Evolutionary conservation across 2,113 vertebrate genomes (phyloP).

Genomic region (Syngnathus floridae): DNA sequence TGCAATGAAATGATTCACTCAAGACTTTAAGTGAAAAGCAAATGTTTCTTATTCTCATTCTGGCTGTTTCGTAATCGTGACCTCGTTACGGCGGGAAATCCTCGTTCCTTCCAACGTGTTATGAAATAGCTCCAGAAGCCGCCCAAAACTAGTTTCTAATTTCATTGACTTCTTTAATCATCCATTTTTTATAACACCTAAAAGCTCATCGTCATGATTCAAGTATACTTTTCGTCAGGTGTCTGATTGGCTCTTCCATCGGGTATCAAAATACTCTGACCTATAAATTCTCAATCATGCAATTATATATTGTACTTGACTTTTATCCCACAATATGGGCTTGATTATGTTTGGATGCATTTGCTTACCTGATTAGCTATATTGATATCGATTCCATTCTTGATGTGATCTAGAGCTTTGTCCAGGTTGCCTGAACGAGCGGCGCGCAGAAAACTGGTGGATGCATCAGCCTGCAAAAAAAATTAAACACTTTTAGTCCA

Average conservation of each 20-base stretch:
- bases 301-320: not conserved
- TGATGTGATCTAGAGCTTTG: slow-evolving; percentile 90
- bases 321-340: not conserved
- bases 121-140: not conserved
- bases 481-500: too few species aligned
- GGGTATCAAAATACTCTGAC: not conserved
- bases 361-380: slow-evolving; percentile 87
- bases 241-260: not conserved
- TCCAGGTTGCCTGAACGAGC: slow-evolving; percentile 94
- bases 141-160: not conserved
- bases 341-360: not conserved
- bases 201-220: not conserved
- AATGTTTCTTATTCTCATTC: not conserved
- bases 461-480: slow-evolving; percentile 77
- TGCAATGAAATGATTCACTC: slow-evolving; percentile 7
- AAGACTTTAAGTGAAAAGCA: not conserved
- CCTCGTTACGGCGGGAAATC: slow-evolving; percentile 8
- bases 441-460: slow-evolving; percentile 90
- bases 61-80: slow-evolving; percentile 18
- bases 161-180: not conserved
- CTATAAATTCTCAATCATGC: not conserved
- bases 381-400: slow-evolving; percentile 92
- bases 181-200: not conserved
- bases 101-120: not conserved
- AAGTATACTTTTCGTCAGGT: not conserved